Evolutionary conservation across 2,888 invertebrate species (phyloP).

Genomic region (Bhutanitis thaidina): DNA sequence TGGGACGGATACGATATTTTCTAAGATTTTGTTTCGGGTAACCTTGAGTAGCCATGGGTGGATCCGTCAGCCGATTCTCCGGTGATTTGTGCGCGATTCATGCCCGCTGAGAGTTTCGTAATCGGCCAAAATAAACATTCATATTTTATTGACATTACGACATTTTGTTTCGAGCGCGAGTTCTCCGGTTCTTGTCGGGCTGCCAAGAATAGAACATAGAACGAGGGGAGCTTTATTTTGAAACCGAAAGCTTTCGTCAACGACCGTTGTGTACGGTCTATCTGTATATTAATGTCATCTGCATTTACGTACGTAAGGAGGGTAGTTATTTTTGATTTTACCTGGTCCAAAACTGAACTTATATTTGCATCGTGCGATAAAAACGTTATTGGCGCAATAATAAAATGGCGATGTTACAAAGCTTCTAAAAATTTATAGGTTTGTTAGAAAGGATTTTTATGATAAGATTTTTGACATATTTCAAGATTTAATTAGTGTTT

Average conservation of each 20-base stretch:
- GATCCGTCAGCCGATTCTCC: conserved; percentile 59
- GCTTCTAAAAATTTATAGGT: no score
- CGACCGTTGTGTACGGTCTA: conserved; percentile 23
- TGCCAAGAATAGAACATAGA: conserved; percentile 60
- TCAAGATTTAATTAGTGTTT: no score
- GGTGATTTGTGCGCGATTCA: conserved; percentile 59
- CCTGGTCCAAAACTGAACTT: not conserved
- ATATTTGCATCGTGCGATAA: no score
- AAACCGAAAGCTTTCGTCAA: conserved; percentile 48
- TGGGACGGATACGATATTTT: conserved; percentile 58
- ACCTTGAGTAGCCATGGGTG: conserved; percentile 59
- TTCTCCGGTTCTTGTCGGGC: conserved; percentile 41
- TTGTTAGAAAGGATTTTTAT: no score
- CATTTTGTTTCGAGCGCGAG: conserved; percentile 58
- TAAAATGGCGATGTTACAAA: no score
- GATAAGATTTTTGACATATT: no score
- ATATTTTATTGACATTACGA: conserved; percentile 77
- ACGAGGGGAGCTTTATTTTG: conserved; percentile 67
- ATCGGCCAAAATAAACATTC: conserved; percentile 73
- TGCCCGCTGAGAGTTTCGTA: conserved; percentile 65
- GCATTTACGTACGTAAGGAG: conserved; percentile 8
- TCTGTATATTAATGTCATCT: conserved; percentile 14
- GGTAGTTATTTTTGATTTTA: not conserved
- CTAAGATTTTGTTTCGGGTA: conserved; percentile 49
- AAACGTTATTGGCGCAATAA: no score